Evolutionary conservation across 2,888 invertebrate genomes (phyloP).

Genomic region (Brachyopa scutellaris): DNA sequence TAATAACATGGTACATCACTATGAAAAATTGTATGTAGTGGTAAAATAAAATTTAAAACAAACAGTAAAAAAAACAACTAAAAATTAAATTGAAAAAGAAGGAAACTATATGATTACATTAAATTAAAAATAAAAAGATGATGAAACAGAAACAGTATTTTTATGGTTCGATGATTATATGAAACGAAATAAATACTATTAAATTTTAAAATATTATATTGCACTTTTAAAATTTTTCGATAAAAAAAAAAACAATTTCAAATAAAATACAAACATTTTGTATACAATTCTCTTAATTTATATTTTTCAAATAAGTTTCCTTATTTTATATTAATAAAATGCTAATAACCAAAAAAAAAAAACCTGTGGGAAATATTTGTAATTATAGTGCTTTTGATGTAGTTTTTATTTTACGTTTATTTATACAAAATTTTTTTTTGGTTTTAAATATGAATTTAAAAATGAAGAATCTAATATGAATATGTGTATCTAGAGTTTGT

Average conservation of each 20-base stretch:
- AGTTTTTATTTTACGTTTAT: too few species aligned
- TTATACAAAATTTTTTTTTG: too few species aligned
- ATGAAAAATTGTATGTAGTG: constrained; percentile 62
- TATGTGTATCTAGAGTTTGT: too few species aligned
- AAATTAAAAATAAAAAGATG: constrained; percentile 26
- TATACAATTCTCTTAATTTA: background rate
- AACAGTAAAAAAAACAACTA: constrained; percentile 37
- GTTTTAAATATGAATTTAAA: too few species aligned
- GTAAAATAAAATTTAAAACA: constrained; percentile 44
- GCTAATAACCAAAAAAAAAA: constrained; percentile 53
- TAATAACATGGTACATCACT: constrained; percentile 62
- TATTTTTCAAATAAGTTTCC: background rate
- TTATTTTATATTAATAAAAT: background rate
- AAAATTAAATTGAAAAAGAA: constrained; percentile 47
- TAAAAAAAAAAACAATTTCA: constrained; percentile 22
- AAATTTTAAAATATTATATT: constrained; percentile 61
- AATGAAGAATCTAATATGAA: too few species aligned
- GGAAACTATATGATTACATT: constrained; percentile 60
- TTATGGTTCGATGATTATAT: constrained; percentile 64
- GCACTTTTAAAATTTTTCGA: constrained; percentile 53
- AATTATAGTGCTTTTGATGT: background rate
- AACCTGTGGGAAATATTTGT: background rate
- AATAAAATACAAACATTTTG: constrained; percentile 12
- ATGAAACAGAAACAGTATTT: constrained; percentile 70
- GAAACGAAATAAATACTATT: constrained; percentile 52